Conservation (phyloP, 2,888 invertebrate genomes). For the Tinea trinotella region DNA sequence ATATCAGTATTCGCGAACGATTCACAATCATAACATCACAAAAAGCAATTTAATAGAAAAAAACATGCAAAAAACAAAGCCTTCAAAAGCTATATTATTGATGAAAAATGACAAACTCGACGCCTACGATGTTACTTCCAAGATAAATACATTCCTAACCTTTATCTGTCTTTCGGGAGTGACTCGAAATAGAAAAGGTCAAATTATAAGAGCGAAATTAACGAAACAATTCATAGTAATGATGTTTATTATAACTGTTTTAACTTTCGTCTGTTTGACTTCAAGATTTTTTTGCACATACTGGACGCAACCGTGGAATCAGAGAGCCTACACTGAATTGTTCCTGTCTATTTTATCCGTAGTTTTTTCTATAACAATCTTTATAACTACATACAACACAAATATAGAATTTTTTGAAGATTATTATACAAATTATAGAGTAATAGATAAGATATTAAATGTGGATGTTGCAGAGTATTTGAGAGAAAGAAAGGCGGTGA, state of each 20-base stretch:
- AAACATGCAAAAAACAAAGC: neutral
- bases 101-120: slow-evolving; percentile 6
- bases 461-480: neutral
- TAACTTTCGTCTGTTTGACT: slow-evolving; percentile 1
- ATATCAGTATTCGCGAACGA: neutral
- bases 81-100: slow-evolving; percentile 2
- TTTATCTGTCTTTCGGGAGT: slow-evolving; percentile 1
- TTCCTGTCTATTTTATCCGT: neutral
- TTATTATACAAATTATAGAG: slow-evolving; percentile 8
- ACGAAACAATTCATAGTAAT: neutral
- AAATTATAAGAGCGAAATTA: neutral
- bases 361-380: slow-evolving; percentile 2
- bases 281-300: slow-evolving; percentile 8
- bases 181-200: neutral
- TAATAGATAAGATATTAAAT: slow-evolving; percentile 5
- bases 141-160: slow-evolving; percentile 8
- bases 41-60: neutral
- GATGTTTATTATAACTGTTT: neutral
- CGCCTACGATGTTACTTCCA: slow-evolving; percentile 6
- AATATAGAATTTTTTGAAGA: neutral
- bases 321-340: neutral
- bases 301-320: slow-evolving; percentile 12
- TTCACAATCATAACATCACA: neutral
- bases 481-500: neutral
- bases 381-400: neutral